Percentiles rank a stretch among this genome's conserved stretches.
Evolutionary conservation across 2,797 vertebrate species (phyloP).

Genomic region (Triplophysa yarkandensis): DNA sequence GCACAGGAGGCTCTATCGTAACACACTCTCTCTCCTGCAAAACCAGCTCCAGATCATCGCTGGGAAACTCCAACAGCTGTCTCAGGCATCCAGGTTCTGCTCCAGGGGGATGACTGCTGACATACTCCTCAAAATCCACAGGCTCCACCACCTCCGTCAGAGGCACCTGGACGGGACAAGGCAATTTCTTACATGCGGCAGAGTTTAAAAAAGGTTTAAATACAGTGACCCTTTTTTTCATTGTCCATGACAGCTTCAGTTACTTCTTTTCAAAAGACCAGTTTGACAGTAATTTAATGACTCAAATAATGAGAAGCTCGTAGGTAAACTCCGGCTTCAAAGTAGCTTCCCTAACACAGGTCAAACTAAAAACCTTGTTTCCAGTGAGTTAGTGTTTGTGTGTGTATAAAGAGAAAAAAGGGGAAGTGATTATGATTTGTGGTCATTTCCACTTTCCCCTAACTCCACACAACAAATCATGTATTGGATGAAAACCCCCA

Average conservation of each 20-base stretch:
- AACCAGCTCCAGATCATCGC: constrained; percentile 84
- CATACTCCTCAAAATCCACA: constrained; percentile 87
- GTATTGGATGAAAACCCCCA: too few species aligned
- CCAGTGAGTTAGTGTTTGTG: not conserved
- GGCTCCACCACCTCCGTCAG: constrained; percentile 89
- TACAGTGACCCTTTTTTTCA: too few species aligned
- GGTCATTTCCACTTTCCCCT: constrained; percentile 40
- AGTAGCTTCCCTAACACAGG: not conserved
- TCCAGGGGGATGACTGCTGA: constrained; percentile 81
- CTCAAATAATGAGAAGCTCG: not conserved
- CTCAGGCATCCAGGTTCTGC: constrained; percentile 82
- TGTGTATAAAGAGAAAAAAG: constrained; percentile 10
- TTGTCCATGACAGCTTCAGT: too few species aligned
- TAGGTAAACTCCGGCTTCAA: not conserved
- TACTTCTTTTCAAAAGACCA: not conserved
- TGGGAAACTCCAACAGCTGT: constrained; percentile 86
- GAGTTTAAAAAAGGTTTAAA: too few species aligned
- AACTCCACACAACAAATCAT: too few species aligned
- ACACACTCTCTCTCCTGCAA: constrained; percentile 85
- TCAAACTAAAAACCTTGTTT: not conserved
- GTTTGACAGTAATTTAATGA: not conserved
- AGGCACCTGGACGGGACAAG: constrained; percentile 75
- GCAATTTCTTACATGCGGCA: too few species aligned
- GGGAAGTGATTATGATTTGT: constrained; percentile 43
- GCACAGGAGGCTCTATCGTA: constrained; percentile 83